phyloP scores from a whole-genome alignment of 1,140 invertebrate species.

The Drosophila pandora region DNA sequence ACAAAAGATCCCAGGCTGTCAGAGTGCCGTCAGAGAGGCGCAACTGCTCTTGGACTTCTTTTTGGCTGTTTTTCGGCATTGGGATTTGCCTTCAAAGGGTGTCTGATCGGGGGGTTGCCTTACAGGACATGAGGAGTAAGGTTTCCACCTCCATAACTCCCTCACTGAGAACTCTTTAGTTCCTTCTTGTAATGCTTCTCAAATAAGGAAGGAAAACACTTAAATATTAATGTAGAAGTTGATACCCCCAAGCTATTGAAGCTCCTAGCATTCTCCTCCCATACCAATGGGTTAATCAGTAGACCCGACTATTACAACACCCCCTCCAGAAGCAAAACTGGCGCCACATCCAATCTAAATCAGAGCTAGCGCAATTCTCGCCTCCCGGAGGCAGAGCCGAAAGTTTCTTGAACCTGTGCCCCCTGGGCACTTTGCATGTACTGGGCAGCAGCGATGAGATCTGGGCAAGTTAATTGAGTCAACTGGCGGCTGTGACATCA shows the following conservation, averaged over 20 bases:
- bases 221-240: too few species aligned
- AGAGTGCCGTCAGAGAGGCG: slow-evolving; percentile 25
- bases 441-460: not conserved
- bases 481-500: slow-evolving; percentile 70
- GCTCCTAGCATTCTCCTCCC: too few species aligned
- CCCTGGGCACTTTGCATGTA: not conserved
- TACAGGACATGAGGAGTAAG: slow-evolving; percentile 28
- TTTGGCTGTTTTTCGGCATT: slow-evolving; percentile 1
- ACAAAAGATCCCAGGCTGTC: slow-evolving; percentile 63
- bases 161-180: too few species aligned
- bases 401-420: slow-evolving; percentile 71
- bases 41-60: slow-evolving; percentile 19
- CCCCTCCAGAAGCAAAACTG: slow-evolving; percentile 30
- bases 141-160: not conserved
- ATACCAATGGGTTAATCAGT: slow-evolving; percentile 27
- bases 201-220: too few species aligned
- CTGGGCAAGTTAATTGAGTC: slow-evolving; percentile 54
- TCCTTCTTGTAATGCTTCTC: too few species aligned
- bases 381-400: slow-evolving; percentile 14
- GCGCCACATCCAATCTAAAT: slow-evolving; percentile 60
- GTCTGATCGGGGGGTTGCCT: not conserved
- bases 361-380: slow-evolving; percentile 29
- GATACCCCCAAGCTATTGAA: too few species aligned
- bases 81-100: slow-evolving; percentile 12
- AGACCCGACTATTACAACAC: slow-evolving; percentile 22